Evolutionary conservation across 64 coral and sea anemone genomes (phyloP), one percentile per base, ranked within the genome.

Genomic region (Hydrozoanthus tunicans): DNA sequence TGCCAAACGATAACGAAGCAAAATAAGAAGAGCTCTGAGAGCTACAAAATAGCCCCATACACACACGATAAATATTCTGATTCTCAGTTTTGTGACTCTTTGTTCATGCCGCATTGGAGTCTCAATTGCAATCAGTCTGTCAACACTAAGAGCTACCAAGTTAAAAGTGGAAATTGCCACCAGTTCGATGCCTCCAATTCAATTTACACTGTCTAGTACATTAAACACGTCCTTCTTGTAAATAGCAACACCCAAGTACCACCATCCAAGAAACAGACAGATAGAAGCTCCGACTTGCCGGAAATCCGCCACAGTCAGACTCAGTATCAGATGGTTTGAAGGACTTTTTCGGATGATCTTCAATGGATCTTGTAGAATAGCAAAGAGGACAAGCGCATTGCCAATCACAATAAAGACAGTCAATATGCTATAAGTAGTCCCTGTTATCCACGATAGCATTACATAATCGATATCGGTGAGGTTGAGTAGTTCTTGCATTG

Each of bases 101-200:
- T 51, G 6, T 6, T 26, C 43, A 13, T 77, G 53, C 43, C 53
- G 74, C 9, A 77, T 26, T 11, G 74, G 74, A 51, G 43, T 77
- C 53, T 53, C 53, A 13, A 77, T 77, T 8, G 74, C 74, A 77
- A 77, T 54, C 74, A 77, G 14, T 55, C 74, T 77, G 74, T 77
- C 74, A 6, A 77, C 27, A 27, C 8, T 53, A 13, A 55, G 74
- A 25, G 74, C 74, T 4, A 77, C 10, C 74, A 77, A 53, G 10
- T 76, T 76, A 9, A 32, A 43, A 4, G 73, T 26, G 51, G 73
- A 76, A 76, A 76, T 76, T 26, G 25, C 73, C 27, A 76, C 73
- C 17, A 76, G 73, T 7, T 76, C 7, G 7, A 76, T 10, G 4
- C 17, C 63, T 32, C 5, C 3, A 76, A 53, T 10, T 24, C 73